Percentiles rank a stretch among this genome's conserved stretches.
Conservation (phyloP, 1,140 invertebrate species). For the Batillaria attramentaria region DNA sequence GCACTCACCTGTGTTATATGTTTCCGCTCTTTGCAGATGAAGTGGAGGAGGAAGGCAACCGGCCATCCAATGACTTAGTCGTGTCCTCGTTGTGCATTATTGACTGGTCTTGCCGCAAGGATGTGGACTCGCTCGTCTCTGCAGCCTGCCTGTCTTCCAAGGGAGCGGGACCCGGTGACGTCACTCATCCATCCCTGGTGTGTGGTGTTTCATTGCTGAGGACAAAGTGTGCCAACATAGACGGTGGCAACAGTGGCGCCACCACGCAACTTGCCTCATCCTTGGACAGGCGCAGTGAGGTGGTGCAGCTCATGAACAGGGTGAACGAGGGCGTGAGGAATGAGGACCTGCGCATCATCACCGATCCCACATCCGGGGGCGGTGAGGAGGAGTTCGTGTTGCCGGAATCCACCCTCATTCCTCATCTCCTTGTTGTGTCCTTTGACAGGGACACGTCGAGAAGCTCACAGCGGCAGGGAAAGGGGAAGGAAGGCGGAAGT, state of each 20-base stretch:
- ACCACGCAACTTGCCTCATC: conserved; percentile 20
- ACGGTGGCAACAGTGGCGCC: conserved; percentile 26
- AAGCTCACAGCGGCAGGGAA: not conserved
- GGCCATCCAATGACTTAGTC: conserved; percentile 66
- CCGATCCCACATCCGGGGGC: conserved; percentile 21
- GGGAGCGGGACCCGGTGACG: conserved; percentile 8
- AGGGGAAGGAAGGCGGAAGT: conserved; percentile 17
- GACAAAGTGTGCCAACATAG: conserved; percentile 40
- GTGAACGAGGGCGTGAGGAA: conserved; percentile 76
- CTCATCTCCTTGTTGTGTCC: conserved; percentile 52
- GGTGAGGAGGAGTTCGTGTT: conserved; percentile 31
- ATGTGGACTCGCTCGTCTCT: conserved; percentile 1
- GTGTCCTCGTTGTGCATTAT: conserved; percentile 63
- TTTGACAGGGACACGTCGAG: conserved; percentile 38
- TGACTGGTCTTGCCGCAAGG: conserved; percentile 38
- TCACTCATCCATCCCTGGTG: conserved; percentile 57
- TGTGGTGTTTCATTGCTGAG: conserved; percentile 64
- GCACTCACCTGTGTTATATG: not conserved
- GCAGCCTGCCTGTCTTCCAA: conserved; percentile 27
- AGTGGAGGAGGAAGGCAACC: conserved; percentile 32
- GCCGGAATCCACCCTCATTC: conserved; percentile 47
- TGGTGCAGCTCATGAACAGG: conserved; percentile 78
- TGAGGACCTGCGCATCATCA: conserved; percentile 43
- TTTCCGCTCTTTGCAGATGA: conserved; percentile 40
- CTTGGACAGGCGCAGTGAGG: conserved; percentile 43